Evolutionary conservation across 2,113 vertebrate species (phyloP).

Genomic region (Nicator chloris): DNA sequence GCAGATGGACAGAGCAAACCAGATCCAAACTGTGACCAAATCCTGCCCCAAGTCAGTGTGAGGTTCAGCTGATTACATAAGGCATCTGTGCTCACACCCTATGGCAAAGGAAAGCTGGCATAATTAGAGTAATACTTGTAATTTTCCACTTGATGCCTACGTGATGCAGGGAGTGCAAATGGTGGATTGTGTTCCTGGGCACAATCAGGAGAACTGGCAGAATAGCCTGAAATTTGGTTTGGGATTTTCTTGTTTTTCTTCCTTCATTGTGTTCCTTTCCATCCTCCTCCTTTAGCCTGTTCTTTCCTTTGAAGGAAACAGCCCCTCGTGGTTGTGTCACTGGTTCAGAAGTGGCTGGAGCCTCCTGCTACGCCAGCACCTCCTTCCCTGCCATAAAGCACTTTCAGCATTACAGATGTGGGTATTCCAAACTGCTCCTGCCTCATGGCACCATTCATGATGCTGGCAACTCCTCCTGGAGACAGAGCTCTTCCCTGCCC

Average conservation of each 20-base stretch:
- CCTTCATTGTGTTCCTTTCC: constrained; percentile 42
- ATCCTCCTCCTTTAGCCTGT: constrained; percentile 22
- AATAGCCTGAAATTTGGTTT: background rate
- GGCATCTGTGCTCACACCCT: constrained; percentile 20
- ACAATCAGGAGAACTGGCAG: background rate
- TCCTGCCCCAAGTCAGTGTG: background rate
- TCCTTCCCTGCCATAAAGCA: constrained; percentile 20
- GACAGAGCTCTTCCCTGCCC: background rate
- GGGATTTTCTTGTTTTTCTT: background rate
- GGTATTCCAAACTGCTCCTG: constrained; percentile 55
- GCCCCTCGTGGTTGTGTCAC: background rate
- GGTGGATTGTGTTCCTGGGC: background rate
- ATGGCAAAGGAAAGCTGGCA: constrained; percentile 23
- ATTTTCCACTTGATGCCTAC: constrained; percentile 21
- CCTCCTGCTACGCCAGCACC: background rate
- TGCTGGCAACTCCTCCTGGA: constrained; percentile 53
- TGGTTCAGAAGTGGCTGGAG: constrained; percentile 23
- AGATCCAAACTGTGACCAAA: background rate
- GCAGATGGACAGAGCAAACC: background rate
- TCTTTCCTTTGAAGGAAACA: background rate
- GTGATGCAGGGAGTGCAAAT: background rate
- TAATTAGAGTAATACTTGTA: background rate
- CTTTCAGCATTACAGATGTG: constrained; percentile 63
- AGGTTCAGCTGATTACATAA: constrained; percentile 20
- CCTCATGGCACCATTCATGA: constrained; percentile 60